A percentile compares a stretch with the other conserved stretches of the same genome.
Evolutionary conservation across 2,888 invertebrate species (phyloP).

Genomic region (Synanthedon myopaeformis): DNA sequence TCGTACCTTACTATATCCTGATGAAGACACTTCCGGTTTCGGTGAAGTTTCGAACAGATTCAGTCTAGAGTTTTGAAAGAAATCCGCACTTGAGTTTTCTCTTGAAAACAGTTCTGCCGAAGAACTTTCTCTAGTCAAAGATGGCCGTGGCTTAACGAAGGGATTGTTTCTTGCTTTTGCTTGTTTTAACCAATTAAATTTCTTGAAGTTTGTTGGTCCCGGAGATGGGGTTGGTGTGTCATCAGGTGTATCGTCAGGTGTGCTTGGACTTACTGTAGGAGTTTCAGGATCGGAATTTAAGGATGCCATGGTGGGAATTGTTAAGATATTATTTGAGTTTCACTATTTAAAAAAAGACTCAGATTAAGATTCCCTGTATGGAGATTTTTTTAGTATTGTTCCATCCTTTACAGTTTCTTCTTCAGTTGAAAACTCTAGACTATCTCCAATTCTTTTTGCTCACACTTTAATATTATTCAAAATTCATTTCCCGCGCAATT

Average conservation of each 20-base stretch:
- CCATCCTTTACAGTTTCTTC: no score
- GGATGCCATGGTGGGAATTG: neutral
- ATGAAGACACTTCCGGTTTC: constrained; percentile 34
- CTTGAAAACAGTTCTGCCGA: constrained; percentile 50
- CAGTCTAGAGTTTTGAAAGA: constrained; percentile 55
- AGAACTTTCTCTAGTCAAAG: constrained; percentile 52
- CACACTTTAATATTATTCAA: neutral
- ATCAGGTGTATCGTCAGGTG: constrained; percentile 26
- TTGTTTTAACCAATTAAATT: constrained; percentile 52
- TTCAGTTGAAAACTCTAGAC: no score
- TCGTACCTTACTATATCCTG: constrained; percentile 32
- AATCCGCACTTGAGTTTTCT: constrained; percentile 51
- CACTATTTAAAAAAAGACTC: no score
- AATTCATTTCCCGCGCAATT: neutral
- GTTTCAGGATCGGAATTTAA: constrained; percentile 16
- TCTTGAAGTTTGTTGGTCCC: constrained; percentile 28
- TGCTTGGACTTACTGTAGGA: constrained; percentile 25
- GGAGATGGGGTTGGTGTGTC: constrained; percentile 38
- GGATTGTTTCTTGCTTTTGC: constrained; percentile 46
- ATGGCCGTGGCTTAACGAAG: constrained; percentile 48
- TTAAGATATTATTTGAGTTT: neutral
- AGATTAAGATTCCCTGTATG: no score
- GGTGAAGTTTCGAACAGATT: constrained; percentile 58
- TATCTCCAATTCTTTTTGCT: no score
- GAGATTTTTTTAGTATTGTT: no score